Base-by-base conservation (phyloP, 2,113 vertebrate genomes). In the Condylura cristata region DNA sequence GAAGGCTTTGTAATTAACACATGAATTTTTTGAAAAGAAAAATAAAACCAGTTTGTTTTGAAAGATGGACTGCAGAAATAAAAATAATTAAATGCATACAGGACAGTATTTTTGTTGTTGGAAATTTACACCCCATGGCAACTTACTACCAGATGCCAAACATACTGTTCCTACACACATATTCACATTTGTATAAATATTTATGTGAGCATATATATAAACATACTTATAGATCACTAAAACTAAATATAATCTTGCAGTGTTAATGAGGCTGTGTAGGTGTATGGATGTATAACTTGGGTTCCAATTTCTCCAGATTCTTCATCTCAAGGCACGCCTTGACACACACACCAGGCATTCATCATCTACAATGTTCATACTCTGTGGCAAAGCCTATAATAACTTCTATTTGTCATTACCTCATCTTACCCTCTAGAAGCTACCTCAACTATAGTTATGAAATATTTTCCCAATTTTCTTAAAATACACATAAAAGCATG, bases 31-130 rank as follows among this genome's bases (percentile, higher is more conserved):
- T 74, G 56, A 58, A 76, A 72, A 72, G 10, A 32, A 81, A 75
- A 74, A 72, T 6, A 11, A 60, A 85, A 14, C 5, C 17, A n/a
- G 13, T 18, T 32, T 71, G 1, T 34, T 93, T 46, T 58, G 10
- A 44, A 81, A 13, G 39, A 60, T 41, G 60, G 28, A 80, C 46
- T 56, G 28, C 44, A 68, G 11, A 58, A 87, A 90, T 53, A 79
- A 92, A 88, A 90, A 71, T 41, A 22, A 88, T 53, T 48, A 91
- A 95, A n/a, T 84, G 28, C 20, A 85, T 28, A 34, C 30, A 86
- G n/a, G 46, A 87, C 18, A 44, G 86, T 37, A 39, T 70, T 39
- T 58, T 70, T 83, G 70, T 86, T 61, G 28, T 74, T 84, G 44
- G 18, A 51, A 91, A 51, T 83, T 83, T 91, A 79, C 46, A 17